Percentiles rank a stretch among this genome's conserved stretches.
phyloP scores from a whole-genome alignment of 1,140 invertebrate genomes.

The Drosophila mayri region DNA sequence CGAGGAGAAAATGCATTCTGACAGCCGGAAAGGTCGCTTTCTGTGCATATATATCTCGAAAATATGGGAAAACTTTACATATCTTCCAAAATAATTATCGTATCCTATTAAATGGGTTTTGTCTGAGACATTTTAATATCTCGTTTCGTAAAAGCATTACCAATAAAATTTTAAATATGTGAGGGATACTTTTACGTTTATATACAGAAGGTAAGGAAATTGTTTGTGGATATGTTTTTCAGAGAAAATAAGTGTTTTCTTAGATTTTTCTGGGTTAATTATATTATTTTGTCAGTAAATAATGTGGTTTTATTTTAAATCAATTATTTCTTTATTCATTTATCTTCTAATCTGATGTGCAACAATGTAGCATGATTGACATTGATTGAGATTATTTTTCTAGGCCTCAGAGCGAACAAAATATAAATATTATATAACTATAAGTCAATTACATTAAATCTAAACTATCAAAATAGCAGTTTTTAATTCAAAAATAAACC shows the following conservation, averaged over 20 bases:
- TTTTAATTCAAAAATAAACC: neutral
- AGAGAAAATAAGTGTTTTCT: neutral
- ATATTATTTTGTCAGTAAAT: neutral
- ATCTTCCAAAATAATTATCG: slow-evolving; percentile 30
- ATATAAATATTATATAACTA: no score
- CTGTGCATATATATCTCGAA: neutral
- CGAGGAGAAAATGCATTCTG: slow-evolving; percentile 49
- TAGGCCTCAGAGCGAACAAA: no score
- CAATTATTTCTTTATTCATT: neutral
- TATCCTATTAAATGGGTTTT: neutral
- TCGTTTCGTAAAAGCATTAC: neutral
- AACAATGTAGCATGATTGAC: neutral
- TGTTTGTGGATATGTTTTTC: neutral
- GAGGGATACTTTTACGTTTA: neutral
- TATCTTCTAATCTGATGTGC: neutral
- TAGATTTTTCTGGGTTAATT: no score
- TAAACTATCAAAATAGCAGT: neutral
- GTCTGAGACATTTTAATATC: slow-evolving; percentile 2
- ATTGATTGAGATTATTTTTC: no score
- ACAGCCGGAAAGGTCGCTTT: slow-evolving; percentile 45
- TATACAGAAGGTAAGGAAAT: neutral
- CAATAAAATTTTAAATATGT: neutral
- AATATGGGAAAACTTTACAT: slow-evolving; percentile 19
- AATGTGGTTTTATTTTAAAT: neutral
- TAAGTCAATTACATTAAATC: no score